phyloP scores from a whole-genome alignment of 1,140 invertebrate species.

The Brachionus koreanus region DNA sequence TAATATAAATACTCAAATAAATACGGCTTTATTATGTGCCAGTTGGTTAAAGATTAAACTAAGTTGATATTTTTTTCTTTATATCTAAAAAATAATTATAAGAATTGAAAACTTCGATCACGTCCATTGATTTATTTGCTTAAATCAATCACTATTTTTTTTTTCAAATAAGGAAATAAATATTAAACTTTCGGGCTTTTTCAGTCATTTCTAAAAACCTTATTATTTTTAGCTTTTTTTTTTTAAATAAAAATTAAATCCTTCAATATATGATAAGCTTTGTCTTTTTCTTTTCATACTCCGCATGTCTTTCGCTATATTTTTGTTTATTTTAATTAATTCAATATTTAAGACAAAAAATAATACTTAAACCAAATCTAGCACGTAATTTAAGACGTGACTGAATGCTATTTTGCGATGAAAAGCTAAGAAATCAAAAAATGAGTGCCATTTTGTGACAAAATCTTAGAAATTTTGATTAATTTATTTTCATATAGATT shows the following conservation, averaged over 20 bases:
- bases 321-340: neutral
- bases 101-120: neutral
- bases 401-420: neutral
- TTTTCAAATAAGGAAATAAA: neutral
- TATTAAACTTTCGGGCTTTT: slow-evolving; percentile 23
- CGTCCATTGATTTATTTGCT: neutral
- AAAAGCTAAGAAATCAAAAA: neutral
- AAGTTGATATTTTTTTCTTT: neutral
- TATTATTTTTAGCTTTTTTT: neutral
- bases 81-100: neutral
- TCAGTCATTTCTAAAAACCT: neutral
- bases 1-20: too few species aligned
- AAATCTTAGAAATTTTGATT: neutral
- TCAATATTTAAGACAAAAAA: neutral
- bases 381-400: slow-evolving; percentile 22
- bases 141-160: neutral
- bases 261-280: neutral
- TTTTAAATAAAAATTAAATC: neutral
- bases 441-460: neutral
- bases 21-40: too few species aligned
- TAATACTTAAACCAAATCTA: neutral
- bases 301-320: neutral
- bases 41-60: neutral
- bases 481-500: neutral
- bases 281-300: neutral